These are phyloP conservation scores for Notechis scutatus DNA, from an alignment of 2,113 vertebrate genomes.

Conservation along the genomic window DNA sequence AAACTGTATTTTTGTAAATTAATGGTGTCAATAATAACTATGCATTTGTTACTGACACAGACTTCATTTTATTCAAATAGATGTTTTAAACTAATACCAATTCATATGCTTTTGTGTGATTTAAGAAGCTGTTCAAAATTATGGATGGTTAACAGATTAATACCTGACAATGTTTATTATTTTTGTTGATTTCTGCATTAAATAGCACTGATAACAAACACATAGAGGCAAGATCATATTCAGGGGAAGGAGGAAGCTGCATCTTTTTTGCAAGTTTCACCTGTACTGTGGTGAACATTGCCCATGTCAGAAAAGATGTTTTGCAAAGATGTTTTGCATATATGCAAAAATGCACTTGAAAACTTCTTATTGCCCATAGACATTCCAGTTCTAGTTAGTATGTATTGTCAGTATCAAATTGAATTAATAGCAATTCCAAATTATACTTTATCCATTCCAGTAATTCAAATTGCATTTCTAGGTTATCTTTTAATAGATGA, in stretches of 20 bases:
- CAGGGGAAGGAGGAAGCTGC: not conserved
- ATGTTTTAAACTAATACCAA: constrained; percentile 65
- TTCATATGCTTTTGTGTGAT: constrained; percentile 40
- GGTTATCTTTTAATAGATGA: not conserved
- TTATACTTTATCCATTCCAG: not conserved
- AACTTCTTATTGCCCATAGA: not conserved
- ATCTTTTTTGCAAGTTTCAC: not conserved
- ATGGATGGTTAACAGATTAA: constrained; percentile 60
- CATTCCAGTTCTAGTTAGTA: not conserved
- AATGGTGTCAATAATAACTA: constrained; percentile 84
- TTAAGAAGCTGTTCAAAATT: constrained; percentile 48
- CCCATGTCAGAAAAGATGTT: not conserved
- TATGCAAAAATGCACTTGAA: not conserved
- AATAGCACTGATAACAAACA: constrained; percentile 23
- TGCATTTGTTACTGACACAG: constrained; percentile 71
- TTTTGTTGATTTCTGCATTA: constrained; percentile 58
- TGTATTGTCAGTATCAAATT: not conserved
- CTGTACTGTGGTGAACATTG: not conserved
- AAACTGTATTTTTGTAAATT: constrained; percentile 81
- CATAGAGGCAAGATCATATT: constrained; percentile 1
- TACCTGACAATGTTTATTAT: constrained; percentile 71
- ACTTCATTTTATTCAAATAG: constrained; percentile 72
- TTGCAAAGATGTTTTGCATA: not conserved
- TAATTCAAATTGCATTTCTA: not conserved
- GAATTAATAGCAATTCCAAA: not conserved